These are phyloP conservation scores for Tinamus guttatus DNA, from an alignment of 2,113 vertebrate species.

Conservation along the genomic window DNA sequence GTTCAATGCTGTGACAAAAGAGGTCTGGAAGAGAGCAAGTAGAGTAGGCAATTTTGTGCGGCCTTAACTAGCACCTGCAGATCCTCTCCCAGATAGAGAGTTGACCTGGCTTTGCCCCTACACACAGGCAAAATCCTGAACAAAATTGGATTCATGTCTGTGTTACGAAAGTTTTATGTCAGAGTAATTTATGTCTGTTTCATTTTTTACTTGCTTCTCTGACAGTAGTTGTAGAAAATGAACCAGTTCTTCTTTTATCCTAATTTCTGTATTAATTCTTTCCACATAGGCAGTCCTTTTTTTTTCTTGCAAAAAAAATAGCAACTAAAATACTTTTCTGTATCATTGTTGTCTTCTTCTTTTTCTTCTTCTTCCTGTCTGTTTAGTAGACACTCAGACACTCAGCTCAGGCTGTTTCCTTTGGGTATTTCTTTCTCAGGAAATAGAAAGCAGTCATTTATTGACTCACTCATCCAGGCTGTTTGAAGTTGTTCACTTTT, in stretches of 20 bases:
- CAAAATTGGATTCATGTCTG: rapidly evolving
- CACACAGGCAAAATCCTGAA: not conserved
- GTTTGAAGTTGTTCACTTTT: not conserved
- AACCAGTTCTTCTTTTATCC: not conserved
- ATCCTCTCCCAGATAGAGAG: not conserved
- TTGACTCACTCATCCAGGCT: not conserved
- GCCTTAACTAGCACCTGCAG: not conserved
- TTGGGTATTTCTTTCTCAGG: not conserved
- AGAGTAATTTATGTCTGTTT: not conserved
- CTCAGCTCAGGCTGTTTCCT: not conserved
- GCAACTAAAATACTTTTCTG: not conserved
- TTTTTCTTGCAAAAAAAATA: not conserved
- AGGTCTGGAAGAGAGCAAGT: not conserved
- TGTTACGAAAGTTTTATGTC: not conserved
- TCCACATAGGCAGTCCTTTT: not conserved
- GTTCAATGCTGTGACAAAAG: not conserved
- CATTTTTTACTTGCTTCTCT: not conserved
- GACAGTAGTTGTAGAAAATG: not conserved
- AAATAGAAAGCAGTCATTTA: not conserved
- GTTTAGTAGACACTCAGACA: not conserved
- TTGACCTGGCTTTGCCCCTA: not conserved
- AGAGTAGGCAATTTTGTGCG: not conserved
- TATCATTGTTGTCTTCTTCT: not conserved
- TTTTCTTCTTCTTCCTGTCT: not conserved
- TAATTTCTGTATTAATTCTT: conserved; percentile 11